Conservation (phyloP, 2,113 vertebrate species). For the Dissostichus mawsoni region DNA sequence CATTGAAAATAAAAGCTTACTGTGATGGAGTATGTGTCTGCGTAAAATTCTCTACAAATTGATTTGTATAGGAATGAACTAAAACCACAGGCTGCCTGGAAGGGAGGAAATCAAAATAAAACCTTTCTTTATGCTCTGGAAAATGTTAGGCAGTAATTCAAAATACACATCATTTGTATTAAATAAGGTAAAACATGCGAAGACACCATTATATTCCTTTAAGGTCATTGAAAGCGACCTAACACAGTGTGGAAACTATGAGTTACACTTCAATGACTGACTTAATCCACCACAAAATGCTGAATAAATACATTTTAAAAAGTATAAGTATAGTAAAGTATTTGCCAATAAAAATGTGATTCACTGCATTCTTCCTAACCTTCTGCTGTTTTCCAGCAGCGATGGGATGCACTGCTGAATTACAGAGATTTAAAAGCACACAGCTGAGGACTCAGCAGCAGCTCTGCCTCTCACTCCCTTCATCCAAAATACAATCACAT, state of each 20-base stretch:
- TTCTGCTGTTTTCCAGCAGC: conserved; percentile 12
- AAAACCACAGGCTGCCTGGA: conserved; percentile 44
- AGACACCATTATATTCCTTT: conserved; percentile 8
- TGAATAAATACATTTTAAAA: conserved; percentile 29
- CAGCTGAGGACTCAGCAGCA: not conserved
- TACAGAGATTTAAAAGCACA: conserved; percentile 19
- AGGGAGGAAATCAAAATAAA: conserved; percentile 34
- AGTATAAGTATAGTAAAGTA: not conserved
- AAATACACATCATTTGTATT: conserved; percentile 45
- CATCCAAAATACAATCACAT: conserved; percentile 6
- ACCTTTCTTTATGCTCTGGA: conserved; percentile 28
- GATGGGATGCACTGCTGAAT: conserved; percentile 31
- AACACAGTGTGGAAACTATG: conserved; percentile 29
- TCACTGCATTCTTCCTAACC: conserved; percentile 32
- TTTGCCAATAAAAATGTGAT: conserved; percentile 38
- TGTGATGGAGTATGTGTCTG: conserved; percentile 22
- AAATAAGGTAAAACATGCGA: conserved; percentile 50
- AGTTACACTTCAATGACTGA: conserved; percentile 10
- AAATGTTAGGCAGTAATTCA: conserved; percentile 34
- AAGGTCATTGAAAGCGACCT: conserved; percentile 21
- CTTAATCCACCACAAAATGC: conserved; percentile 28
- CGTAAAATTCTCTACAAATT: conserved; percentile 19
- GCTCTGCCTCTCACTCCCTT: conserved; percentile 6
- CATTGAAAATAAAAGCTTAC: not conserved
- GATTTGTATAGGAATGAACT: conserved; percentile 40